These are phyloP conservation scores for Trididemnum miniatum DNA, from an alignment of 23 tunicate species.

Conservation along the genomic window DNA sequence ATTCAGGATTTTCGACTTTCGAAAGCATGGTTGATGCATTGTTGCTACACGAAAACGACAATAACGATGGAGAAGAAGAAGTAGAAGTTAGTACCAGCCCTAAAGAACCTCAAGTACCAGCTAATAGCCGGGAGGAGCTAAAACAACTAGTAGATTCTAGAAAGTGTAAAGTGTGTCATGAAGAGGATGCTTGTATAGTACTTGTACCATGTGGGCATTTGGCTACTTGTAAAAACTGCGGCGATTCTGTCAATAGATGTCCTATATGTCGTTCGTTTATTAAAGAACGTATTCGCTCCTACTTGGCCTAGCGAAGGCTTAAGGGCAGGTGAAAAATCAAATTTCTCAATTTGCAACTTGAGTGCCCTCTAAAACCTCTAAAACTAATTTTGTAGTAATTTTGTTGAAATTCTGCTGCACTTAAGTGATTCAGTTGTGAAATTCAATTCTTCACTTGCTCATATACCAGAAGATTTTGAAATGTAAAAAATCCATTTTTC, in stretches of 20 bases:
- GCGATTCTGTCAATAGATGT: slow-evolving; percentile 24
- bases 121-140: slow-evolving; percentile 5
- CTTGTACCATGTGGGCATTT: slow-evolving; percentile 76
- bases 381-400: no score
- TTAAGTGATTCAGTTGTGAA: no score
- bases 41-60: background rate
- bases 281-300: slow-evolving; percentile 30
- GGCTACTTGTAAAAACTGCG: slow-evolving; percentile 45
- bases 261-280: slow-evolving; percentile 40
- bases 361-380: no score
- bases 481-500: no score
- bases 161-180: slow-evolving; percentile 55
- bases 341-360: no score
- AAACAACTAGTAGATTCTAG: slow-evolving; percentile 31
- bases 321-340: no score
- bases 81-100: background rate
- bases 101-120: background rate
- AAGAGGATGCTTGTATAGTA: slow-evolving; percentile 36
- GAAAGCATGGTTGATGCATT: slow-evolving; percentile 18
- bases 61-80: background rate
- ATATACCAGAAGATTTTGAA: no score
- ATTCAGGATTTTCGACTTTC: slow-evolving; percentile 2
- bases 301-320: background rate
- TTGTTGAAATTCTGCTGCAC: no score
- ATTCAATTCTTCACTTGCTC: no score